Percentiles rank a stretch among this genome's conserved stretches.
phyloP scores from a whole-genome alignment of 37 sponge, comb jelly and placozoan species.

The Crambe crambe region DNA sequence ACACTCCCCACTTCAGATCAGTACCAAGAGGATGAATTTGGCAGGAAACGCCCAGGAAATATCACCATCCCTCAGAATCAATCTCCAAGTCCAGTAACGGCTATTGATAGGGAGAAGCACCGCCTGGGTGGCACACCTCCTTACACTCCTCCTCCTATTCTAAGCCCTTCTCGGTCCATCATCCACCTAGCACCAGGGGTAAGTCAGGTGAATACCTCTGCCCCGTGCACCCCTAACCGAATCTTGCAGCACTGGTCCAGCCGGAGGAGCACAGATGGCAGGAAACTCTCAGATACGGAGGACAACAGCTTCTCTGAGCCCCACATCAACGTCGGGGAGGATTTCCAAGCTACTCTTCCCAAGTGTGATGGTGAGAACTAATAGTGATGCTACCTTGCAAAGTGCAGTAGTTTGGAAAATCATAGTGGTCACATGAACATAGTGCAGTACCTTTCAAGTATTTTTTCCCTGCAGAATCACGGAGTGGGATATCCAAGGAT shows the following conservation, averaged over 20 bases:
- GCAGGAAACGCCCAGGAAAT: conserved; percentile 37
- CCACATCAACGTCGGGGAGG: conserved; percentile 81
- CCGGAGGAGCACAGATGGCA: conserved; percentile 35
- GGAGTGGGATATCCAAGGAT: not conserved
- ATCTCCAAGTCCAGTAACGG: not conserved
- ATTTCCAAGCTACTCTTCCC: conserved; percentile 76
- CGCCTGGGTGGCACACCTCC: conserved; percentile 61
- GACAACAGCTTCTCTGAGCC: conserved; percentile 41
- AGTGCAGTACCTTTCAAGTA: too few species aligned
- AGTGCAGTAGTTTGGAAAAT: too few species aligned
- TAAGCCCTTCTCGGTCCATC: conserved; percentile 61
- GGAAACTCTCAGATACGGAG: conserved; percentile 29
- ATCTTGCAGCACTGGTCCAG: conserved; percentile 50
- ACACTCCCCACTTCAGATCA: not conserved
- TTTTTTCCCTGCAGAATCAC: conserved; percentile 8
- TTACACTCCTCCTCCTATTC: conserved; percentile 88
- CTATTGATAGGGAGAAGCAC: conserved; percentile 40
- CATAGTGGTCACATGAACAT: too few species aligned
- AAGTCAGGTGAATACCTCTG: not conserved
- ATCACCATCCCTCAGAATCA: conserved; percentile 43
- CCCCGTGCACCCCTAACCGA: conserved; percentile 38
- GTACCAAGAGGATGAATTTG: not conserved
- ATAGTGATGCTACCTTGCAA: too few species aligned
- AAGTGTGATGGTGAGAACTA: conserved; percentile 13
- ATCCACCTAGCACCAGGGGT: conserved; percentile 28